Evolutionary conservation across 2,797 vertebrate species (phyloP), one percentile per base, ranked within the genome.

Genomic region (Pseudochirops corinnae): DNA sequence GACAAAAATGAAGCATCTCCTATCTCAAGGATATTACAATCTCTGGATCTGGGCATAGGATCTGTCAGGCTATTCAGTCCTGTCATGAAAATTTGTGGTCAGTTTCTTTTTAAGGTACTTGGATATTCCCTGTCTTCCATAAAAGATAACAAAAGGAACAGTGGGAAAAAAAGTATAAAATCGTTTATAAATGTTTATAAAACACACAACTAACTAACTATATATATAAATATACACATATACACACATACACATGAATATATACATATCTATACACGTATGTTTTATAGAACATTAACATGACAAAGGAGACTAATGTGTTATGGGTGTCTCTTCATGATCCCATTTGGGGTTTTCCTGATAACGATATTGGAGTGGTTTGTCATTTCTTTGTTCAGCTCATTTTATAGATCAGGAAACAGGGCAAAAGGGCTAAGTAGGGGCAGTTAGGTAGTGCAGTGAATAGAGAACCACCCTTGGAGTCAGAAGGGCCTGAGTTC

Each of bases 71-170:
- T 96, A 97, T 95, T 96, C 58, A 33, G 95, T 97, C 94, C 94
- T 96, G 56, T 96, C 24, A 1, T 5, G 95, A 94, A 39, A 95
- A 95, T 95, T 92, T 91, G 93, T 97, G 92, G 96, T 96, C 97
- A 97, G 96, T 96, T 96, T 96, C 87, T 97, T 95, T 97, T 93
- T 95, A 95, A 96, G 97, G 95, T 50, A 95, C 95, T 97, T 97
- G 97, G 96, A 95, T 98, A 93, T 93, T 52, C 92, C 90, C 55
- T 56, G 96, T 93, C 97, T 94, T 92, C 93, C 56, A 95, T 95
- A 95, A 18, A 91, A 90, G 96, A 96, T 82, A 96, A 95, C 95
- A 97, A 96, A 91, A 96, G 93, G 46, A 95, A 91, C 93, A 98
- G 97, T 97, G 9, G 9, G 9, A 2, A 58, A 29, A 58, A 58